Percentiles rank a stretch among this genome's conserved stretches.
These are phyloP conservation scores for Drosophila ochracea DNA, from an alignment of 2,888 invertebrate species.

Conservation along the genomic window DNA sequence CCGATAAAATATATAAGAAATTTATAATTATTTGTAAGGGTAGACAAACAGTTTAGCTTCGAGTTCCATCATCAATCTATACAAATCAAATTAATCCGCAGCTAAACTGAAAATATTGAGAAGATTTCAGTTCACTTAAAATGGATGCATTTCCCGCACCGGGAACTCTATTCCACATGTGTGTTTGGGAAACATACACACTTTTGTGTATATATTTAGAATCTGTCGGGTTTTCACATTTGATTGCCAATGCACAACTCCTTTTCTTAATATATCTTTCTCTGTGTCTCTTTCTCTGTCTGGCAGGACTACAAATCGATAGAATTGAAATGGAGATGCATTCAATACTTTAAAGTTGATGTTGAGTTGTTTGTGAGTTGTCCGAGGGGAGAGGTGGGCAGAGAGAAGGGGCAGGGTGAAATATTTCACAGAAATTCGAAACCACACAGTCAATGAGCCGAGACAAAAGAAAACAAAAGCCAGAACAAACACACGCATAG, in stretches of 20 bases:
- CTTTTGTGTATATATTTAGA: background rate
- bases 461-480: slow-evolving; percentile 64
- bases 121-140: background rate
- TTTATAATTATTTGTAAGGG: rapidly evolving
- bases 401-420: slow-evolving; percentile 1
- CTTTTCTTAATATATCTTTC: background rate
- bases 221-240: slow-evolving; percentile 40
- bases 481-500: slow-evolving; percentile 27
- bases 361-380: slow-evolving; percentile 4
- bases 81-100: slow-evolving; percentile 10
- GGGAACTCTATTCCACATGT: background rate
- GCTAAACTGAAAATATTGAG: slow-evolving; percentile 1
- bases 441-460: slow-evolving; percentile 78
- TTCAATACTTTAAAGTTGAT: slow-evolving; percentile 15
- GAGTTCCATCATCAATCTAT: rapidly evolving
- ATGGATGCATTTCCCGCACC: slow-evolving; percentile 2
- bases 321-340: slow-evolving; percentile 46
- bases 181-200: background rate
- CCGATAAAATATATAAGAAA: background rate
- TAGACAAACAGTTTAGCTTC: background rate
- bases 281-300: background rate
- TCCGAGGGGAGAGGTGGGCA: background rate
- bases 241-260: slow-evolving; percentile 25
- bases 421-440: slow-evolving; percentile 68
- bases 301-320: slow-evolving; percentile 43